Conservation (phyloP, 2,888 invertebrate species). For the Microctonus brassicae region DNA sequence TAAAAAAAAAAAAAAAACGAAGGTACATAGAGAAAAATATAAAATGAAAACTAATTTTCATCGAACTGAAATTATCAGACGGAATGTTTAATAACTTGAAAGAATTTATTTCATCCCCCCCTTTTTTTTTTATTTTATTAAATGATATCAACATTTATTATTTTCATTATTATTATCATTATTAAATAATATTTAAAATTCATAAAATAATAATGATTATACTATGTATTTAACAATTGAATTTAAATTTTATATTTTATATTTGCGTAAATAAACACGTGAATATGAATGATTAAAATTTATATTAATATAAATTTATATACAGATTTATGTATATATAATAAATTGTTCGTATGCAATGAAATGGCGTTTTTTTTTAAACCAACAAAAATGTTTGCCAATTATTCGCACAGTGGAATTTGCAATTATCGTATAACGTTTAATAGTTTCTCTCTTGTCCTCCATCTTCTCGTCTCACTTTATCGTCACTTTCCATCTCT, state of each 20-base stretch:
- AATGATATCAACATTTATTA: no score
- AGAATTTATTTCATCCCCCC: background rate
- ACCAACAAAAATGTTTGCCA: slow-evolving; percentile 12
- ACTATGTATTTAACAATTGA: background rate
- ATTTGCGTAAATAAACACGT: no score
- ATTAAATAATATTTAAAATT: background rate
- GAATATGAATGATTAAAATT: no score
- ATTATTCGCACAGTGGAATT: slow-evolving; percentile 14
- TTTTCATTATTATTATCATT: background rate
- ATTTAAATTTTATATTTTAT: background rate
- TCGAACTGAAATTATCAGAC: background rate
- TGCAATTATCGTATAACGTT: background rate
- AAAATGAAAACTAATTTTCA: background rate
- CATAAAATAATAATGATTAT: background rate
- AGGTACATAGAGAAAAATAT: background rate
- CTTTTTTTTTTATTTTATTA: no score
- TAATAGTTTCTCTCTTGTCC: background rate
- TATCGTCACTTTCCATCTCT: background rate
- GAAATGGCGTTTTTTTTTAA: background rate
- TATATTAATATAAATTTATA: no score
- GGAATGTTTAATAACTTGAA: background rate
- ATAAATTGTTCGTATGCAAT: background rate
- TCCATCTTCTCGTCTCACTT: background rate
- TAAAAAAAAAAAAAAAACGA: background rate
- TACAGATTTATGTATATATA: background rate